Evolutionary conservation across 2,888 invertebrate genomes (phyloP), one percentile per base, ranked within the genome.

Genomic region (Myopa tessellatipennis): DNA sequence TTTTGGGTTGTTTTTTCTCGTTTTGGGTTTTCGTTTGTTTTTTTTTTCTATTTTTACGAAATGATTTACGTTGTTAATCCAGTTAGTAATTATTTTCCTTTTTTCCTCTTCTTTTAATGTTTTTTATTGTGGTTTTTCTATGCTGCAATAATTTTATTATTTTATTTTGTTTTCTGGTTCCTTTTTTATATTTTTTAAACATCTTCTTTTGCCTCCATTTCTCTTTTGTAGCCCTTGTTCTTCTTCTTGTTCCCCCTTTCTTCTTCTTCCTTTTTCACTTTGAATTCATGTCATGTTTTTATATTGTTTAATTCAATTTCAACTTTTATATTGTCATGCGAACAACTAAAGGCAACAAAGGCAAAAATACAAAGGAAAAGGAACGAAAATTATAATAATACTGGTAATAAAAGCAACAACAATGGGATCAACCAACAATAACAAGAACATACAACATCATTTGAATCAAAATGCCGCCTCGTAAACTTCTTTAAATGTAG

Each of bases 251-350:
- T 58, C 6, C 18, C n/a, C 5, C 2, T n/a, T 12, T 58, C 4
- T 58, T 58, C 16, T 10, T 3, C 16, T 65, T 36, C 5, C 4
- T 4, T 16, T 65, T 65, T 10, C 34, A 65, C 38, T 14, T 16
- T 4, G 34, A 36, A 65, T 38, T 65, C 34, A 36, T 65, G 74
- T 63, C 74, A 52, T 65, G 65, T 63, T 74, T 38, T 74, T 65
- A 63, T 63, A 50, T 74, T 74, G 63, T 65, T 74, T 65, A 74
- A 65, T 74, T 65, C 65, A 65, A 74, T 74, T 45, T 65, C 50
- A 34, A 65, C 45, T 65, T 63, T 63, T 63, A 74, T 61, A 73
- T 61, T 73, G 40, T 73, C 73, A 74, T 45, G 7, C 55, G 55
- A 58, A 14, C 16, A 14, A 38, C 16, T 16, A 34, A 14, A 65